A percentile compares a stretch with the other conserved stretches of the same genome.
Evolutionary conservation across 92 coral and sea anemone genomes (phyloP).

Genomic region (Galaxea fascicularis): DNA sequence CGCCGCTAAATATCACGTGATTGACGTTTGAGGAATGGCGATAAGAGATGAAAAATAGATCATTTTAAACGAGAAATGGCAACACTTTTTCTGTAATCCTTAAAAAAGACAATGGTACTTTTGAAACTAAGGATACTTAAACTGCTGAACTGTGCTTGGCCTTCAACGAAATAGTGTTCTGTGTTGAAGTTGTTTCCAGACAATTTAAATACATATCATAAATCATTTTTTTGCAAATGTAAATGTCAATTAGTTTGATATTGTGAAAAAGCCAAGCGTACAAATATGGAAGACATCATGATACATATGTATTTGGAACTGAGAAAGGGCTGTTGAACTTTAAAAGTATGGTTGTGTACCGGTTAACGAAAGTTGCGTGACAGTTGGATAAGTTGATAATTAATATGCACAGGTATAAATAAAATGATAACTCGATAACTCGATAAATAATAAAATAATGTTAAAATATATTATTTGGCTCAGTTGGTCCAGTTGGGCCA

Average conservation of each 20-base stretch:
- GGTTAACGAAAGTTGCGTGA: too few relatives aligned
- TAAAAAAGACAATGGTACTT: too few relatives aligned
- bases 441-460: too few relatives aligned
- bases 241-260: background rate
- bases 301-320: conserved; percentile 12
- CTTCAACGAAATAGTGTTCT: conserved; percentile 4
- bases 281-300: conserved; percentile 19
- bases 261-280: conserved; percentile 28
- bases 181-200: conserved; percentile 8
- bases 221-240: conserved; percentile 7
- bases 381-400: too few relatives aligned
- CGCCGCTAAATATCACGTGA: too few relatives aligned
- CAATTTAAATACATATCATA: background rate
- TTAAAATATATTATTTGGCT: too few relatives aligned
- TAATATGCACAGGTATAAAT: too few relatives aligned
- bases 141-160: conserved; percentile 30
- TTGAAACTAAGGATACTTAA: conserved; percentile 22
- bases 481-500: too few relatives aligned
- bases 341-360: too few relatives aligned
- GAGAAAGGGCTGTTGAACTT: background rate
- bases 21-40: conserved; percentile 9
- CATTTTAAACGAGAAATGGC: conserved; percentile 27
- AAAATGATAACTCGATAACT: too few relatives aligned
- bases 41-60: background rate
- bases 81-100: conserved; percentile 26